These are phyloP conservation scores for Trematocara variabile DNA, from an alignment of 2,113 vertebrate species.

Conservation along the genomic window DNA sequence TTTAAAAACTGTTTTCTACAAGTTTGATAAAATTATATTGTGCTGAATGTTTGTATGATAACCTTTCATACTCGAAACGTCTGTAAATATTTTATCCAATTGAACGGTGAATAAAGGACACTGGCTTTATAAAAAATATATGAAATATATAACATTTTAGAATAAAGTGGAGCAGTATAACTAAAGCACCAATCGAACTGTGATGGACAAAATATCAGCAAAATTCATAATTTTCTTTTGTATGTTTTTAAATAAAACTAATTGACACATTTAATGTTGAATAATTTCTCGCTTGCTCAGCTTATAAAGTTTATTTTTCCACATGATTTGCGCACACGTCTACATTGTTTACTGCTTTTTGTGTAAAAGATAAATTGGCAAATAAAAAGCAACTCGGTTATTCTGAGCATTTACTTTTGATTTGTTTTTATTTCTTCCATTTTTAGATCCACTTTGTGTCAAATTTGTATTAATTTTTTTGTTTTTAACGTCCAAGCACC, in stretches of 20 bases:
- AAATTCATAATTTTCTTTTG: background rate
- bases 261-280: background rate
- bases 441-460: background rate
- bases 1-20: background rate
- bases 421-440: background rate
- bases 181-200: rapidly evolving
- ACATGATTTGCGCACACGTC: background rate
- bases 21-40: background rate
- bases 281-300: background rate
- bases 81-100: background rate
- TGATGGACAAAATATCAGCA: background rate
- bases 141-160: background rate
- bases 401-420: background rate
- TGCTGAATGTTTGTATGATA: background rate
- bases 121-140: background rate
- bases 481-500: rapidly evolving
- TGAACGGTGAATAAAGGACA: background rate
- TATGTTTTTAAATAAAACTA: background rate
- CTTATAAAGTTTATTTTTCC: background rate
- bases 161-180: background rate
- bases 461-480: background rate
- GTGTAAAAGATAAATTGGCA: background rate
- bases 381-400: background rate
- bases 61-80: rapidly evolving
- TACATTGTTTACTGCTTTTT: background rate